Evolutionary conservation across 2,113 vertebrate genomes (phyloP), one percentile per base, ranked within the genome.

Genomic region (Caretta caretta): DNA sequence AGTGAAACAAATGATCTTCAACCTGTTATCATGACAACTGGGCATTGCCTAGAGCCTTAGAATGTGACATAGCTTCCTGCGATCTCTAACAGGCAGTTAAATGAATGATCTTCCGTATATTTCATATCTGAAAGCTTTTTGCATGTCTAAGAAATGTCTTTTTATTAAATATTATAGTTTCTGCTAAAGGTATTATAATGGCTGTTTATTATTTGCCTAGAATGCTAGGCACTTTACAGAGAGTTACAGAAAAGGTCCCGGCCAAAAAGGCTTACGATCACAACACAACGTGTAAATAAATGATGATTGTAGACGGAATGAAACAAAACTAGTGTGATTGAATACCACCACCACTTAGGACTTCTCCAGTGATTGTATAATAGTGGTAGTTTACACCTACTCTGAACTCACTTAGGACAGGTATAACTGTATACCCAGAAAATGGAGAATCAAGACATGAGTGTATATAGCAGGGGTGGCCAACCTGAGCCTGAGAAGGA

Each of bases 1-100:
- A 48, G 53, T 20, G 46, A 80, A 96, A 88, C 14, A 69, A 91
- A 92, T 51, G 5, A 94, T 56, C 49, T 89, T 3, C 29, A 92
- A 84, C 17, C 51, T 88, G 49, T 57, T n/a, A 20, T 5, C 11
- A 48, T 13, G 87, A 31, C 19, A 88, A 92, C 31, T 31, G n/a
- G 13, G 59, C 16, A 72, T 80, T 80, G 59, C 62, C 72, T 49
- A 84, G 35, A 84, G 17, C 20, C 2, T 12, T n/a, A 9, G 16
- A 24, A 38, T 48, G 69, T 8, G 6, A 16, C 53, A 51, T 84
- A 16, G 94, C 56, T 97, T 86, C 42, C 88, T 95, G 24, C 22
- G 81, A 72, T n/a, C 8, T 59, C 35, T 89, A 80, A 59, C 27
- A 79, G 0, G 2, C 3, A 75, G 25, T 50, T 84, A 83, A 83